phyloP scores from a whole-genome alignment of 2,113 vertebrate species.

The Sterrhoptilus dennistouni region DNA sequence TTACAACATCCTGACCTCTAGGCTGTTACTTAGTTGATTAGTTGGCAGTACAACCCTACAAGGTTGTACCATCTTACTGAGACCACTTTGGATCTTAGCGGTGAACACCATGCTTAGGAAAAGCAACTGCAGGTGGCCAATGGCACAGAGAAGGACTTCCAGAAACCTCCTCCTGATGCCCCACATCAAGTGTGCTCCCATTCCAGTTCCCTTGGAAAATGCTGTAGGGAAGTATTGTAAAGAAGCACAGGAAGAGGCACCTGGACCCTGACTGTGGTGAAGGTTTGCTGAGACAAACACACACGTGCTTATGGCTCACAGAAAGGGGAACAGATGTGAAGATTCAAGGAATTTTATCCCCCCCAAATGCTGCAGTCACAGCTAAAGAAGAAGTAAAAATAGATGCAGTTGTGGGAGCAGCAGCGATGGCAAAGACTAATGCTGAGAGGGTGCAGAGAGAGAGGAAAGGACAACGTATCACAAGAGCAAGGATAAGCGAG shows the following conservation, averaged over 20 bases:
- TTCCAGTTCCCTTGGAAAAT: neutral
- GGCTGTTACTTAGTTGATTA: neutral
- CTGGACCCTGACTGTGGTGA: neutral
- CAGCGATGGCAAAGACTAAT: neutral
- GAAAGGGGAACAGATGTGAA: constrained; percentile 24
- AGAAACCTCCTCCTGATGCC: neutral
- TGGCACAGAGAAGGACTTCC: neutral
- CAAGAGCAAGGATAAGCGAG: neutral
- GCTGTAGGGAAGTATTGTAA: neutral
- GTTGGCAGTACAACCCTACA: neutral
- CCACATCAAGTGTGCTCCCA: neutral
- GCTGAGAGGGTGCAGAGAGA: neutral
- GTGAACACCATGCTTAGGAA: neutral
- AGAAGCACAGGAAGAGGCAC: neutral
- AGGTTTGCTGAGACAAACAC: constrained; percentile 44
- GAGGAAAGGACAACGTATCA: neutral
- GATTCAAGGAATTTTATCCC: constrained; percentile 27
- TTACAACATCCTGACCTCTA: neutral
- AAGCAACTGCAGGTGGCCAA: neutral
- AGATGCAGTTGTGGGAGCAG: neutral
- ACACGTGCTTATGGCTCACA: neutral
- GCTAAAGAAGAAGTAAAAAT: constrained; percentile 34
- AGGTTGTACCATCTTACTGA: neutral
- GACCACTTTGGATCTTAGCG: neutral
- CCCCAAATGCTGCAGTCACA: constrained; percentile 14